These are phyloP conservation scores for Phorcus lineatus DNA, from an alignment of 2,888 invertebrate genomes.

Conservation along the genomic window DNA sequence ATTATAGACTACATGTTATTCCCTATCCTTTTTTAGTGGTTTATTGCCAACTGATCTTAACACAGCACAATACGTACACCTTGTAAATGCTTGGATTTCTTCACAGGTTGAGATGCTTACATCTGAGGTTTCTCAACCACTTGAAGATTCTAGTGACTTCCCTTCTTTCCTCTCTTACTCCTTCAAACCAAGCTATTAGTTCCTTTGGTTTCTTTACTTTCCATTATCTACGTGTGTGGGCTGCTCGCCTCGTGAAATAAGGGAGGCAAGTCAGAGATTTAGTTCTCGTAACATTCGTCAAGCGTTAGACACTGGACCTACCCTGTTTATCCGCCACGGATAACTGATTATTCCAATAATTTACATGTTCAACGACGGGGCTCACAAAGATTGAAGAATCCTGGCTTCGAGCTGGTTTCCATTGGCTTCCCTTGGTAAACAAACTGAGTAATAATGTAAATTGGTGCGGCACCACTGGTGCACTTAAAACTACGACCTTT, in stretches of 20 bases:
- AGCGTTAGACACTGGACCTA: neutral
- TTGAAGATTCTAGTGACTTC: neutral
- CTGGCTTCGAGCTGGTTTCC: neutral
- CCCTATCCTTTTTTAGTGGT: too few species aligned
- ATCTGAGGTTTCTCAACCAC: too few species aligned
- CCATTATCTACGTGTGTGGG: constrained; percentile 17
- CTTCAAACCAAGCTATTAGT: neutral
- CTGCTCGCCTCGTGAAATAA: neutral
- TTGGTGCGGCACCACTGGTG: neutral
- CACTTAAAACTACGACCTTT: constrained; percentile 6
- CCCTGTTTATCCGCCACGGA: neutral
- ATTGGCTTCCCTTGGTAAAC: neutral
- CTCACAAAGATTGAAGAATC: too few species aligned
- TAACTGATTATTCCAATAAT: constrained; percentile 5
- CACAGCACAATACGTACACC: too few species aligned
- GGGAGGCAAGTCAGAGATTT: neutral
- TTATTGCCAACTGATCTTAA: too few species aligned
- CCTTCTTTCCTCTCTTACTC: neutral
- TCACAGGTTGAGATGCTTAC: too few species aligned
- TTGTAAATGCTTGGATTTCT: too few species aligned
- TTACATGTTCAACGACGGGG: neutral
- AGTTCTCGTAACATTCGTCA: constrained; percentile 15
- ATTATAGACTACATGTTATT: too few species aligned
- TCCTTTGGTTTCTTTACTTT: neutral
- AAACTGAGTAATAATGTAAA: constrained; percentile 3